These are phyloP conservation scores for Osmoderma eremita DNA, from an alignment of 2,888 invertebrate genomes.

Conservation along the genomic window DNA sequence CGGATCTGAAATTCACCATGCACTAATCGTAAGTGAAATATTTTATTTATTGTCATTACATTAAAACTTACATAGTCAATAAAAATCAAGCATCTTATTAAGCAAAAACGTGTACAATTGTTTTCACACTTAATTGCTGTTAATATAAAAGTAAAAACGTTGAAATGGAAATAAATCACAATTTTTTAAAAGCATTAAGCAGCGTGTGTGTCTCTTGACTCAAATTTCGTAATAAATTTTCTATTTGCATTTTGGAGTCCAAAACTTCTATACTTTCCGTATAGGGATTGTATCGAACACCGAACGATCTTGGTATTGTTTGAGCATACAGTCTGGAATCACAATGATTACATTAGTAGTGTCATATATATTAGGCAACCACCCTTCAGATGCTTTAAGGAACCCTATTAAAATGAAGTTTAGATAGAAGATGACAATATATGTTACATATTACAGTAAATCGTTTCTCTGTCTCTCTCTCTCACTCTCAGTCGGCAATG, in stretches of 20 bases:
- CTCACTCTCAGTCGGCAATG: no score
- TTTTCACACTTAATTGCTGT: background rate
- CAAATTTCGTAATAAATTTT: conserved; percentile 82
- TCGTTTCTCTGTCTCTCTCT: no score
- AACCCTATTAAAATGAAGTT: no score
- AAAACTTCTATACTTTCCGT: conserved; percentile 94
- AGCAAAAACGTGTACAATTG: no score
- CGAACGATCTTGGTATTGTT: conserved; percentile 91
- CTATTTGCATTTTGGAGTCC: conserved; percentile 90
- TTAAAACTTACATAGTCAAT: no score
- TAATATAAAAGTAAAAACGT: conserved; percentile 1
- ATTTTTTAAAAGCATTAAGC: conserved; percentile 78
- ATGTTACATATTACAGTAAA: no score
- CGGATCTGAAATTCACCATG: no score
- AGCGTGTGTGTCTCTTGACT: conserved; percentile 83
- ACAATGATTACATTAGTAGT: conserved; percentile 33
- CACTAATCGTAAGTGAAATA: no score
- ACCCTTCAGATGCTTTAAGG: conserved; percentile 5
- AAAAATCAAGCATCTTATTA: no score
- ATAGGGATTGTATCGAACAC: conserved; percentile 95
- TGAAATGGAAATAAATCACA: conserved; percentile 65
- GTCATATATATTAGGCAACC: background rate
- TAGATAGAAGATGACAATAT: no score
- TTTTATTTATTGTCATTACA: no score
- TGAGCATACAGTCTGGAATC: conserved; percentile 86